Base-by-base conservation (phyloP, 2,888 invertebrate species). In the Siphlonurus alternatus region DNA sequence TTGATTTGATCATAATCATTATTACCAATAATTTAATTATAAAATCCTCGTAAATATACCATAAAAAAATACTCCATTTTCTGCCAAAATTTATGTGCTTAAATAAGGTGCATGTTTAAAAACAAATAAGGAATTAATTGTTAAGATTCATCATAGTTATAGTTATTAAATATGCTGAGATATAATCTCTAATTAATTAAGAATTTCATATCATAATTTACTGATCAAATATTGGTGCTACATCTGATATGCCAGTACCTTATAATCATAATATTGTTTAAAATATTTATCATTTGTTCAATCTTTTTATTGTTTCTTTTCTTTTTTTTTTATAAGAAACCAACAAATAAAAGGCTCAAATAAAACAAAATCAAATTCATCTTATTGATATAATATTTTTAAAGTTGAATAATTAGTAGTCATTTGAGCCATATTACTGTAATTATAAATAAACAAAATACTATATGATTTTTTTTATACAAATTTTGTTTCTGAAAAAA, bases 171-270 rank as follows among this genome's bases (percentile, higher is more conserved):
- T 38, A 38, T 38, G 15, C 5, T 38, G 38, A 38, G 38, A 38
- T 38, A 15, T 38, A 38, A 38, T 38, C 38, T 38, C 38, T 10
- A 5, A 38, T 38, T 38, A 10, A 15, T 38, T n/a, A n/a, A n/a
- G n/a, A n/a, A n/a, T 38, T 38, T 38, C 38, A 5, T 15, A 38
- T 38, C 38, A 38, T 38, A 38, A 38, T n/a, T 38, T 15, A 38
- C 59, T 56, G 59, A 63, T 63, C 63, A 63, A 63, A 63, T 59
- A 63, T 63, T 63, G 63, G 63, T 63, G 63, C 63, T 63, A 63
- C 38, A 38, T 38, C 15, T 10, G 15, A 10, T 10, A 38, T 10
- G 38, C 38, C 38, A 38, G 38, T 38, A 38, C 38, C 38, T 38
- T 38, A 38, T 38, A 38, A 10, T n/a, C n/a, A n/a, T n/a, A n/a